These are phyloP conservation scores for Pagrus major DNA, from an alignment of 2,113 vertebrate species.

Conservation along the genomic window DNA sequence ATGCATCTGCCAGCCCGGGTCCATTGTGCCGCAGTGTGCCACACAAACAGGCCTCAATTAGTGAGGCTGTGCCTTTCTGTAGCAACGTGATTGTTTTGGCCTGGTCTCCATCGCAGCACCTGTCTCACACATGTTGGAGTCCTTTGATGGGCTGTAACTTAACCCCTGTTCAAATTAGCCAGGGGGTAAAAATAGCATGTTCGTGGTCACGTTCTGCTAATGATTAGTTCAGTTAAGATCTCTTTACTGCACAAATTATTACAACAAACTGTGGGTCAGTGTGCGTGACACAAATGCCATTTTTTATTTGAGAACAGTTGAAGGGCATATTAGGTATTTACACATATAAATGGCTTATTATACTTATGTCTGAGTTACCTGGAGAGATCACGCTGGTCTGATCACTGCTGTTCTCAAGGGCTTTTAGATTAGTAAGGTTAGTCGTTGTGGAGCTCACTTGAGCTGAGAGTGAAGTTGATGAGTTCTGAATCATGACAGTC, in stretches of 20 bases:
- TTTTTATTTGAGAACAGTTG: neutral
- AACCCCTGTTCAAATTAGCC: conserved; percentile 73
- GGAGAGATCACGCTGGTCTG: neutral
- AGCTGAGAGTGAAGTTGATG: neutral
- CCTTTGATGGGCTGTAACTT: conserved; percentile 77
- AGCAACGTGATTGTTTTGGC: conserved; percentile 74
- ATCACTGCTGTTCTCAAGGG: conserved; percentile 2
- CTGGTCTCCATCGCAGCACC: conserved; percentile 77
- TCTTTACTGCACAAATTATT: conserved; percentile 30
- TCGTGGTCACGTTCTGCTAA: conserved; percentile 51
- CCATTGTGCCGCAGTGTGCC: conserved; percentile 77
- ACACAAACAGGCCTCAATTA: conserved; percentile 81
- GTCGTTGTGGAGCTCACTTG: neutral
- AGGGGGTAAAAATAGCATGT: conserved; percentile 74
- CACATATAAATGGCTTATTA: neutral
- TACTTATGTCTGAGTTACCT: neutral
- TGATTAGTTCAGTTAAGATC: conserved; percentile 44
- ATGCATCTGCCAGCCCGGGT: conserved; percentile 77
- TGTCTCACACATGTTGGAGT: conserved; percentile 78
- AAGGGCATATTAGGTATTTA: neutral
- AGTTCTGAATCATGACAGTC: neutral
- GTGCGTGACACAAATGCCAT: neutral
- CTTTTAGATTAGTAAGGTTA: neutral
- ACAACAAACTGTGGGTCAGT: neutral
- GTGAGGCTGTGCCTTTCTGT: conserved; percentile 69